A percentile compares a stretch with the other conserved stretches of the same genome.
These are phyloP conservation scores for Drosophila carrolli DNA, from an alignment of 1,140 invertebrate genomes.

Conservation along the genomic window DNA sequence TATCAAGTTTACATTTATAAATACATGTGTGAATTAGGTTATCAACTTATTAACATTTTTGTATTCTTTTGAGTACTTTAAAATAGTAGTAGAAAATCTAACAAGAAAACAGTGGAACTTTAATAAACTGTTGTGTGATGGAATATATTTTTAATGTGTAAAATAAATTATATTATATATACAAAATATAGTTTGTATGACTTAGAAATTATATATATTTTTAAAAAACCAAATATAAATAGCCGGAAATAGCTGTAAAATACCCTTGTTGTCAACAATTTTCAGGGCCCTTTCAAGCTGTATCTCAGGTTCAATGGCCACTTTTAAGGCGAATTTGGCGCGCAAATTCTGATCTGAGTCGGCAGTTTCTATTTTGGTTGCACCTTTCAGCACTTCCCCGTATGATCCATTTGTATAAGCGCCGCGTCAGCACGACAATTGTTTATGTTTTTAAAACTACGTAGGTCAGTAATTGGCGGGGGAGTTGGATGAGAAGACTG, in stretches of 20 bases:
- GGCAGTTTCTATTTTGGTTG: conserved; percentile 14
- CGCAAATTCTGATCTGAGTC: conserved; percentile 51
- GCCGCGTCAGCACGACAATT: conserved; percentile 49
- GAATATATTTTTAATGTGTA: no score
- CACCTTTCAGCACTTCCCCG: conserved; percentile 33
- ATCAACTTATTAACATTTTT: no score
- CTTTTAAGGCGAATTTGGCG: conserved; percentile 64
- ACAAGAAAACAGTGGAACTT: no score
- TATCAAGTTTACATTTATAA: no score
- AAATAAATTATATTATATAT: no score
- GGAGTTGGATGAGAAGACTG: conserved; percentile 25
- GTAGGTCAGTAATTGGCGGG: conserved; percentile 73
- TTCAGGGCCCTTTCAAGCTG: conserved; percentile 1
- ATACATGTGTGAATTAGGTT: no score
- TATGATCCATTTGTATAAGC: conserved; percentile 21
- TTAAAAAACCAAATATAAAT: neutral
- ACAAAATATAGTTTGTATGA: no score
- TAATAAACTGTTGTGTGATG: no score
- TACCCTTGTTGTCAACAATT: neutral
- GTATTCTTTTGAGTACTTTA: no score
- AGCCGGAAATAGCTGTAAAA: conserved; percentile 14
- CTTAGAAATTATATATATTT: no score
- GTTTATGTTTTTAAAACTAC: conserved; percentile 54
- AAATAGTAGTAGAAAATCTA: no score
- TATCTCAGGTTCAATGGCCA: conserved; percentile 67